Conservation (phyloP, 2,797 vertebrate species). For the Martes flavigula region DNA sequence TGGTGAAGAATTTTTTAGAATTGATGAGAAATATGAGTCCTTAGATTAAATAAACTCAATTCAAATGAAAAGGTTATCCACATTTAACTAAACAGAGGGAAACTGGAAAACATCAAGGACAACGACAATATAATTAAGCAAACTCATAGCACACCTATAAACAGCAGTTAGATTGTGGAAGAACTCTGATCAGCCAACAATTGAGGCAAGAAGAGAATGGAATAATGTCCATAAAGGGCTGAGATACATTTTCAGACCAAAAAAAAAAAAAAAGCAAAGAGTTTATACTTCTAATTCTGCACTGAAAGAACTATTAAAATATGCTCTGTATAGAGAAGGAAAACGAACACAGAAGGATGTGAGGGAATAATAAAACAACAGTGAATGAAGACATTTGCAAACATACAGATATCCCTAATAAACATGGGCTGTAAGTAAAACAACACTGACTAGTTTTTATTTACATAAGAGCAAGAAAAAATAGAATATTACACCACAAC, state of each 20-base stretch:
- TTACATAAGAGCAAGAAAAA: slow-evolving; percentile 6
- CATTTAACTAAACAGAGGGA: neutral
- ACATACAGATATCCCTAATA: neutral
- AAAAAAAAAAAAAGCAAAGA: neutral
- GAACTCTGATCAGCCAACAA: neutral
- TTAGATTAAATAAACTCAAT: neutral
- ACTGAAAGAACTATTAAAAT: neutral
- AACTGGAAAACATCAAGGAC: neutral
- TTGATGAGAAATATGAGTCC: neutral
- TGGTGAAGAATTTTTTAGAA: neutral
- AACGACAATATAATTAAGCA: neutral
- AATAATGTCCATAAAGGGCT: neutral
- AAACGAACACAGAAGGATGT: neutral
- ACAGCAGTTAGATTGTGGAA: neutral
- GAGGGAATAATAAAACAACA: neutral
- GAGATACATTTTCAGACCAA: neutral
- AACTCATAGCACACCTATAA: neutral
- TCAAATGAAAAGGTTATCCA: neutral
- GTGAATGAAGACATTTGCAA: neutral
- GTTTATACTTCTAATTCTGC: neutral
- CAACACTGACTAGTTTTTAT: neutral
- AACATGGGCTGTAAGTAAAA: neutral
- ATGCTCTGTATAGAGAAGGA: neutral
- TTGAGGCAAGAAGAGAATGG: neutral
- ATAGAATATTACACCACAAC: neutral